Conservation (phyloP, 2,797 vertebrate genomes). For the Synaphobranchus kaupii region DNA sequence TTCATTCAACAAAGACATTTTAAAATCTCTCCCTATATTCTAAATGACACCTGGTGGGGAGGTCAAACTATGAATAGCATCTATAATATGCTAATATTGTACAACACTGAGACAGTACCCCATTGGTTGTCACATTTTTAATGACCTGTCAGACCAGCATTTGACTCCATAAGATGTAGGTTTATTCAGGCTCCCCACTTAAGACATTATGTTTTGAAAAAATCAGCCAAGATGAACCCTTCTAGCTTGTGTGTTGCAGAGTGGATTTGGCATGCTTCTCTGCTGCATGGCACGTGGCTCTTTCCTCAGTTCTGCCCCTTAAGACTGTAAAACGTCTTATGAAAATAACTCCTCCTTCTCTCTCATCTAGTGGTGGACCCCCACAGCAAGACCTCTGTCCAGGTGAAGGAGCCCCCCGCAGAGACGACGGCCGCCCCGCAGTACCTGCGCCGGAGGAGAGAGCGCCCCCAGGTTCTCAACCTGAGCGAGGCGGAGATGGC, state of each 20-base stretch:
- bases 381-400: slow-evolving; percentile 62
- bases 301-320: slow-evolving; percentile 4
- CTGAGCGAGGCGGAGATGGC: slow-evolving; percentile 72
- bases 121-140: not conserved
- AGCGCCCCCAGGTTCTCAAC: slow-evolving; percentile 87
- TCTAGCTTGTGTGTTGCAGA: slow-evolving; percentile 37
- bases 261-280: slow-evolving; percentile 53
- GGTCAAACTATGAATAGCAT: not conserved
- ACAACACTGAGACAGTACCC: not conserved
- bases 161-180: not conserved
- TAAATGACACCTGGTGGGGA: not conserved
- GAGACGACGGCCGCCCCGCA: slow-evolving; percentile 56
- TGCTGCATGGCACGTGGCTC: slow-evolving; percentile 44
- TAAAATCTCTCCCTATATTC: not conserved
- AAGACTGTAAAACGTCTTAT: not conserved
- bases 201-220: not conserved
- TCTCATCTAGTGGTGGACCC: slow-evolving; percentile 71
- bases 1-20: not conserved
- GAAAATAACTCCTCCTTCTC: not conserved
- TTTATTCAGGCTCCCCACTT: not conserved
- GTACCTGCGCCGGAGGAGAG: slow-evolving; percentile 82
- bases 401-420: slow-evolving; percentile 36
- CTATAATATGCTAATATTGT: not conserved
- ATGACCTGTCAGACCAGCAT: not conserved
- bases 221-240: not conserved